Base-by-base conservation (phyloP, 2,888 invertebrate genomes). In the Arge pagana region DNA sequence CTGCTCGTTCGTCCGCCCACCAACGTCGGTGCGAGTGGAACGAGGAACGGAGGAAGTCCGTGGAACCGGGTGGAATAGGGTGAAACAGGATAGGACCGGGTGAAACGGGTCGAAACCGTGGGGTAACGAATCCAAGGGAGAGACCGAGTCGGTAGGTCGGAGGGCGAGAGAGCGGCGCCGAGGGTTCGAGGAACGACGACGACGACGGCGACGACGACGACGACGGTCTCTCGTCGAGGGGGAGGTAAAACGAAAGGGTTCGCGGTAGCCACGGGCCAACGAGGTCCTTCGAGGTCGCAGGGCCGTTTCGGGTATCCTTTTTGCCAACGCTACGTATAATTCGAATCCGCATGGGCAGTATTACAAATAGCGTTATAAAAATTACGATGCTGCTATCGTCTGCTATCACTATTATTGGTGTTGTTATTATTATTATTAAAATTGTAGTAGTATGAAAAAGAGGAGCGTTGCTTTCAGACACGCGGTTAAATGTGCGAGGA, bases 201-300 rank as follows among this genome's bases (percentile, higher is more conserved):
- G 28, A 26, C 28, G 28, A 3, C 2, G 3, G n/a, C 28, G 28
- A 15, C 23, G 8, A 26, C 28, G 4, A n/a, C 2, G 28, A 26
- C 28, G 28, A 3, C 2, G 3, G n/a, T n/a, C n/a, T n/a, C n/a
- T n/a, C 28, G 28, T n/a, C 1, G 28, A n/a, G 23, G 19, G 21
- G 19, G 43, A 15, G 43, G 15, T 6, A 21, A 21, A 35, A 8
- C 3, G 13, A n/a, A 18, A 33, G 45, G 45, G 21, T 43, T 28
- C 41, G 36, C 54, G 65, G 66, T 71, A 63, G 70, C 71, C 70
- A 70, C 60, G 63, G 69, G 70, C 70, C 68, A 65, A 71, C 67
- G 66, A 68, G 63, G 40, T 67, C 68, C 70, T 71, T 65, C 61
- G 66, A 66, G 70, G 69, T 70, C 65, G 61, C 68, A 65, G 67